Base-by-base conservation (phyloP, 2,113 vertebrate genomes). In the Patagioenas fasciata region DNA sequence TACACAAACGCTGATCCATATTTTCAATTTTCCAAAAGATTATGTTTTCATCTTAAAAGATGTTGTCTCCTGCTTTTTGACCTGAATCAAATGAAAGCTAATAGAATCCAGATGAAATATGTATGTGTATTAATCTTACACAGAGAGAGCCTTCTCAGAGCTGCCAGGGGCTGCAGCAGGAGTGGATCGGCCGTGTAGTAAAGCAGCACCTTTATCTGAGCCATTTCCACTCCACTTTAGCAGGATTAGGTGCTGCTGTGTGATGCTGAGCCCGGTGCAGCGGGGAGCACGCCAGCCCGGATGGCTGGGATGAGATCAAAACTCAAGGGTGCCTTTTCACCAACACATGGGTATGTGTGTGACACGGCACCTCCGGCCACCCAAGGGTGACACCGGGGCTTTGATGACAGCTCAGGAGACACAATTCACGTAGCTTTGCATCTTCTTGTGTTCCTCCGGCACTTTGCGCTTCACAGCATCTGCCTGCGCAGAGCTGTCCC, bases 1-100 rank as follows among this genome's bases (percentile, higher is more conserved):
- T 47, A 8, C 71, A 92, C 93, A 81, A 88, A 95, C 95, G 82
- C 58, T 56, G 65, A 93, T 94, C 95, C 64, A 36, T 84, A 86
- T 84, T 97, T 97, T 96, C 97, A 96, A 90, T 98, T 98, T 98
- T 90, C 96, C 86, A 42, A 89, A 81, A 96, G 95, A 96, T 97
- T 91, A 93, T 88, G 84, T 94, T 97, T 93, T 94, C 95, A 71
- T 78, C 91, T 83, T 90, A 54, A 88, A 96, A 91, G 94, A 50
- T 44, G 94, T 95, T 94, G 96, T 89, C 96, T 97, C 88, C 77
- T 90, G 96, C 91, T 95, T 97, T 97, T 96, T 97, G 97, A 98
- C 96, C 94, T 73, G 94, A 78, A 94, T 93, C 92, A 95, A 97
- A 80, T 54, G 92, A 71, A 87, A 97, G 96, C 83, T 96, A 95